Percentiles rank a stretch among this genome's conserved stretches.
phyloP scores from a whole-genome alignment of 2,113 vertebrate genomes.

The Oreochromis aureus region DNA sequence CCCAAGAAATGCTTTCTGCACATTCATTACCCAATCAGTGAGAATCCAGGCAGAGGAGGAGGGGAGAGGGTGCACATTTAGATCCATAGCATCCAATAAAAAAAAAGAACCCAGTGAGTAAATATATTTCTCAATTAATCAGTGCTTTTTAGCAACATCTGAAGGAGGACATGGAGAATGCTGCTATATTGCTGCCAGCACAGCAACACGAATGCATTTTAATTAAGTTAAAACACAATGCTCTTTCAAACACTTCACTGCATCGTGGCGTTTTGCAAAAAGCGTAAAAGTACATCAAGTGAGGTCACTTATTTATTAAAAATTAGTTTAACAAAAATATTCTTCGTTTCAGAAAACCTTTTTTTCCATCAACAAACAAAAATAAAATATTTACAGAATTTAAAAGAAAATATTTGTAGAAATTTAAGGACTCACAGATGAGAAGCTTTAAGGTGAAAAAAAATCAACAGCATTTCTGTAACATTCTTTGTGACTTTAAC shows the following conservation, averaged over 20 bases:
- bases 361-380: neutral
- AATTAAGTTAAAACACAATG: neutral
- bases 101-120: neutral
- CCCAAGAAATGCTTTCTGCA: neutral
- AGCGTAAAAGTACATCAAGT: neutral
- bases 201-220: neutral
- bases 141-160: neutral
- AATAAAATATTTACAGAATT: neutral
- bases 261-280: neutral
- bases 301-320: neutral
- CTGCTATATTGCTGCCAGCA: neutral
- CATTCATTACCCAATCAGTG: neutral
- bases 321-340: rapidly evolving
- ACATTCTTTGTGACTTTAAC: neutral
- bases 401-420: neutral
- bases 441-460: neutral
- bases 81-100: neutral
- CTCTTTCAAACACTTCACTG: neutral
- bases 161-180: neutral
- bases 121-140: neutral
- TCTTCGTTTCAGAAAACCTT: rapidly evolving
- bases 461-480: rapidly evolving
- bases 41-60: neutral
- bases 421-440: neutral
- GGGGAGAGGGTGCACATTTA: neutral